Conservation (phyloP, 2,113 vertebrate genomes). For the Sciurus niger region DNA sequence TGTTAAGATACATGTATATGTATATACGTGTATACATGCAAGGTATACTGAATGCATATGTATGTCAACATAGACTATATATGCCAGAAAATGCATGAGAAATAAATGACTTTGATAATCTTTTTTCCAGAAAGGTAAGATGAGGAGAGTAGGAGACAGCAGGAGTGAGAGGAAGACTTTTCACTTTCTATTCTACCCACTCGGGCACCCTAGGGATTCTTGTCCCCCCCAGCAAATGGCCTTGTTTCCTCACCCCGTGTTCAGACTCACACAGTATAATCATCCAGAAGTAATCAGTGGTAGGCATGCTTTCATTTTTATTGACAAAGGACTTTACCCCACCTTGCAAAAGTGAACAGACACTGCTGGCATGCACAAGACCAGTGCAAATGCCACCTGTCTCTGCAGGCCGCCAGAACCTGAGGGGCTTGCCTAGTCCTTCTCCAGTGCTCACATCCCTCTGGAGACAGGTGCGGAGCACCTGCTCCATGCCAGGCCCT, state of each 20-base stretch:
- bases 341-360: conserved; percentile 18
- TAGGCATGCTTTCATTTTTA: conserved; percentile 13
- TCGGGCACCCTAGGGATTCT: not conserved
- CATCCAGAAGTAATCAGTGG: not conserved
- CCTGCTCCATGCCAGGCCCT: not conserved
- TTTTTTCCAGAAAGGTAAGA: not conserved
- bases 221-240: not conserved
- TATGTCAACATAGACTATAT: not conserved
- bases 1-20: not conserved
- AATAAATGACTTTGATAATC: not conserved
- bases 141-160: not conserved
- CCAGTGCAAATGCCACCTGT: not conserved
- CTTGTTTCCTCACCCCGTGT: not conserved
- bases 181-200: not conserved
- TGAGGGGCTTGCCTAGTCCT: not conserved
- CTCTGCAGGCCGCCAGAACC: not conserved
- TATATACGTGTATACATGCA: fast-evolving
- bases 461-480: not conserved
- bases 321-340: conserved; percentile 6
- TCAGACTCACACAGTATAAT: not conserved
- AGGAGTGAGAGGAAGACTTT: not conserved
- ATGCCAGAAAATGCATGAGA: not conserved
- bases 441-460: not conserved
- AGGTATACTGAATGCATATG: not conserved
- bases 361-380: not conserved